phyloP scores from a whole-genome alignment of 2,888 invertebrate species.

The Deroplatys truncata region DNA sequence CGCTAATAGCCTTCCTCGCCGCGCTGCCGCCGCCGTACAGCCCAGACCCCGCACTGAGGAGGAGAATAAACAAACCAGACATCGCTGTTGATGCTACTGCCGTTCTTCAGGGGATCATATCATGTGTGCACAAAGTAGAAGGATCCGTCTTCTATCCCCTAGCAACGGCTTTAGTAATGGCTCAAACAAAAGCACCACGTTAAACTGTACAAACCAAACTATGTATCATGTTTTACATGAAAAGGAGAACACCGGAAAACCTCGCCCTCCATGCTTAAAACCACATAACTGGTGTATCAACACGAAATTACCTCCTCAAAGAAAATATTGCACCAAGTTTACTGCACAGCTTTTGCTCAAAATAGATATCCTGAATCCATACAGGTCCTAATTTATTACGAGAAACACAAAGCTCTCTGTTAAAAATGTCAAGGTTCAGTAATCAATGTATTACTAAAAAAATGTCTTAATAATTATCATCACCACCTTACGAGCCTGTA shows the following conservation, averaged over 20 bases:
- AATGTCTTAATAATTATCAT: too few species aligned
- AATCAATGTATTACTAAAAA: too few species aligned
- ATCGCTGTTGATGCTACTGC: not conserved
- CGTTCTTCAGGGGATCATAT: not conserved
- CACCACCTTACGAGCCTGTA: too few species aligned
- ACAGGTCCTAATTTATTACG: too few species aligned
- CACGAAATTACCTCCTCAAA: not conserved
- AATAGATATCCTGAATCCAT: too few species aligned
- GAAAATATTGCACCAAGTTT: too few species aligned
- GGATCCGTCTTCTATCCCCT: not conserved
- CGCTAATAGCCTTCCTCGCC: slow-evolving; percentile 29
- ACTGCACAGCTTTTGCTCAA: too few species aligned
- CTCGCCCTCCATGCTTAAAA: not conserved
- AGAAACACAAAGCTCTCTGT: too few species aligned
- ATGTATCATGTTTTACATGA: not conserved
- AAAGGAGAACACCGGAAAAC: not conserved
- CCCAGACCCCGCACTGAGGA: not conserved
- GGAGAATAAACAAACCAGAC: slow-evolving; percentile 4
- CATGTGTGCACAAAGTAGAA: not conserved
- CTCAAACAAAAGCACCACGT: not conserved
- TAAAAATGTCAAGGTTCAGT: too few species aligned
- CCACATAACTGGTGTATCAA: not conserved
- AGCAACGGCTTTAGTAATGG: not conserved
- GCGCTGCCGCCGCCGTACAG: not conserved
- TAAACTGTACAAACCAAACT: not conserved